These are phyloP conservation scores for Phaonia tiefii DNA, from an alignment of 2,888 invertebrate genomes.

Conservation along the genomic window DNA sequence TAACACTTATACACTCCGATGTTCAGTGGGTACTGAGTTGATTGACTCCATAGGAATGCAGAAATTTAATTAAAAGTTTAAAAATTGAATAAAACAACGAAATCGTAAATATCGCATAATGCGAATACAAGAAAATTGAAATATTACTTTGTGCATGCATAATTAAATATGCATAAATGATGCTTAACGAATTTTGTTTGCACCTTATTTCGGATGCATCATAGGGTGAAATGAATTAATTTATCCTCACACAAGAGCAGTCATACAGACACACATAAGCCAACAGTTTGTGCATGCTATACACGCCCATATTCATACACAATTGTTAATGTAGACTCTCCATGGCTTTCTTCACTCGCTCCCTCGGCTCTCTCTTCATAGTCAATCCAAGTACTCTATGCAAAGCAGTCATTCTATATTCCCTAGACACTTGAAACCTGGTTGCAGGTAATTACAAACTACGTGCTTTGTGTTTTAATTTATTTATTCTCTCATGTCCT, in stretches of 20 bases:
- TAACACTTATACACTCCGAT: constrained; percentile 42
- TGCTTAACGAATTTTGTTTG: constrained; percentile 8
- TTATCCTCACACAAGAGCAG: not conserved
- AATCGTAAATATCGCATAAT: not conserved
- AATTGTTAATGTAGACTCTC: too few species aligned
- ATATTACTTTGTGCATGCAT: constrained; percentile 25
- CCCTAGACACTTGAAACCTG: too few species aligned
- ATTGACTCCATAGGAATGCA: not conserved
- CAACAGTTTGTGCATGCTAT: too few species aligned
- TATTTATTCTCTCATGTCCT: not conserved
- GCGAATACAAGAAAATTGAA: constrained; percentile 6
- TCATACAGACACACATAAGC: too few species aligned
- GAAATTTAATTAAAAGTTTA: not conserved
- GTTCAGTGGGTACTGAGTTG: constrained; percentile 17
- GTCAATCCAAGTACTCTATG: constrained; percentile 22
- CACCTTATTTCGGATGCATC: constrained; percentile 42
- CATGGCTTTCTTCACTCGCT: not conserved
- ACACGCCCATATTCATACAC: too few species aligned
- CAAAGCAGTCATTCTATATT: constrained; percentile 13
- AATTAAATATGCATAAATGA: constrained; percentile 49
- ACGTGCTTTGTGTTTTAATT: constrained; percentile 26
- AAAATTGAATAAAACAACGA: not conserved
- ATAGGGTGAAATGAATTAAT: constrained; percentile 6
- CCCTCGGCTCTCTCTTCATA: not conserved
- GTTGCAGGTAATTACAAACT: not conserved